Evolutionary conservation across 2,113 vertebrate species (phyloP).

Genomic region (Sinocyclocheilus maitianheensis): DNA sequence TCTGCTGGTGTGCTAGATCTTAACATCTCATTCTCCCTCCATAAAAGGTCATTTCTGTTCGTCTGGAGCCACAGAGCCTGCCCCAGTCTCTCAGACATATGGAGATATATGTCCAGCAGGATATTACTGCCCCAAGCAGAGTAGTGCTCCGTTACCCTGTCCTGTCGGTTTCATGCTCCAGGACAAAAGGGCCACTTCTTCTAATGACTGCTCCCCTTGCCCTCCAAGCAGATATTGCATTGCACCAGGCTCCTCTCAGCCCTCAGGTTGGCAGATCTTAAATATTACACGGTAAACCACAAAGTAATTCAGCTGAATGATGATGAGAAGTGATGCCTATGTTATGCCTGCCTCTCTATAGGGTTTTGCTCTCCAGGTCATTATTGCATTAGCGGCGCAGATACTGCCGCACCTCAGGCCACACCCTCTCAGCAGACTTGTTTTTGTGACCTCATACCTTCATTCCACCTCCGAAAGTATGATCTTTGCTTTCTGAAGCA

Average conservation of each 20-base stretch:
- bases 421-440: constrained; percentile 64
- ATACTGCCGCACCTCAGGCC: constrained; percentile 66
- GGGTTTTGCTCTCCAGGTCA: constrained; percentile 76
- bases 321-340: background rate
- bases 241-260: constrained; percentile 64
- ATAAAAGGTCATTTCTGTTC: constrained; percentile 77
- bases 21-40: constrained; percentile 11
- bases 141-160: constrained; percentile 79
- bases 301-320: constrained; percentile 3
- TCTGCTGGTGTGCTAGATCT: background rate
- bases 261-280: constrained; percentile 65
- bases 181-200: constrained; percentile 71
- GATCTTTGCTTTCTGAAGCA: constrained; percentile 54
- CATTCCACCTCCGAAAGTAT: constrained; percentile 48
- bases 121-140: constrained; percentile 85
- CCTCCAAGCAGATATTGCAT: constrained; percentile 82
- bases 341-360: constrained; percentile 55
- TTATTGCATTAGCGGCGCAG: constrained; percentile 73
- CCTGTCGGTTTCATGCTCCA: constrained; percentile 81
- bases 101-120: constrained; percentile 88
- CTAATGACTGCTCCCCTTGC: constrained; percentile 79
- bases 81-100: constrained; percentile 68
- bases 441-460: constrained; percentile 64
- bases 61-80: constrained; percentile 67
- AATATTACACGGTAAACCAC: background rate